Evolutionary conservation across 1,140 invertebrate genomes (phyloP).

Genomic region (Leptinotarsa lineolata): DNA sequence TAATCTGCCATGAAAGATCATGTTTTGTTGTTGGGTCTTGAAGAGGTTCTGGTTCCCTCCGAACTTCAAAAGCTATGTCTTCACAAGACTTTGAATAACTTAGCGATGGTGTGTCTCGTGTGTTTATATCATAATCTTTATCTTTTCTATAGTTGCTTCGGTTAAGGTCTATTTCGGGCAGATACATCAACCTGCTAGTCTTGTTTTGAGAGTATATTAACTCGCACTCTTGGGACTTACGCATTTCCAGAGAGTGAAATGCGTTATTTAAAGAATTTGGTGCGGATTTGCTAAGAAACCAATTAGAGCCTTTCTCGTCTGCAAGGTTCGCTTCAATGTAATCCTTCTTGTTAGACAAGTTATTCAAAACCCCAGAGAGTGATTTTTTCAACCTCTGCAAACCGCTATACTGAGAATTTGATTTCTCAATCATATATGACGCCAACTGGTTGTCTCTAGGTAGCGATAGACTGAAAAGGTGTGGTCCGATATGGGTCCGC

Average conservation of each 20-base stretch:
- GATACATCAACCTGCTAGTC: slow-evolving; percentile 77
- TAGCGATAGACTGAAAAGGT: slow-evolving; percentile 74
- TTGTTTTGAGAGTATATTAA: slow-evolving; percentile 45
- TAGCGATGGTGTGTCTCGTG: slow-evolving; percentile 22
- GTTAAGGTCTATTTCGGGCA: slow-evolving; percentile 66
- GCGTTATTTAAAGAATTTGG: slow-evolving; percentile 75
- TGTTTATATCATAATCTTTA: slow-evolving; percentile 23
- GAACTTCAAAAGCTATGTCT: slow-evolving; percentile 48
- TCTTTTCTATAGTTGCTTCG: slow-evolving; percentile 24
- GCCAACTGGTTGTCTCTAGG: slow-evolving; percentile 66
- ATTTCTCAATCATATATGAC: slow-evolving; percentile 43
- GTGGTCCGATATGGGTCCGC: slow-evolving; percentile 53
- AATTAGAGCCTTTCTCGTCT: slow-evolving; percentile 63
- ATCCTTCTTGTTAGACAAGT: slow-evolving; percentile 41
- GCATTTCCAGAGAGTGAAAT: slow-evolving; percentile 50
- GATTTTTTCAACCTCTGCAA: slow-evolving; percentile 71
- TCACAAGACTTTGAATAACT: slow-evolving; percentile 57
- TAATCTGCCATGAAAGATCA: slow-evolving; percentile 36
- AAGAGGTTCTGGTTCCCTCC: slow-evolving; percentile 33
- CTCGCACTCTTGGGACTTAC: slow-evolving; percentile 36
- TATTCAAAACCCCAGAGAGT: slow-evolving; percentile 68
- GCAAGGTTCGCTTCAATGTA: slow-evolving; percentile 49
- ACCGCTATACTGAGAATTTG: slow-evolving; percentile 63
- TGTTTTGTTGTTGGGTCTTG: slow-evolving; percentile 44
- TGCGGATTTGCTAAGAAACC: slow-evolving; percentile 77